A percentile compares a stretch with the other conserved stretches of the same genome.
These are phyloP conservation scores for Urechis unicinctus DNA, from an alignment of 2,888 invertebrate species.

Conservation along the genomic window DNA sequence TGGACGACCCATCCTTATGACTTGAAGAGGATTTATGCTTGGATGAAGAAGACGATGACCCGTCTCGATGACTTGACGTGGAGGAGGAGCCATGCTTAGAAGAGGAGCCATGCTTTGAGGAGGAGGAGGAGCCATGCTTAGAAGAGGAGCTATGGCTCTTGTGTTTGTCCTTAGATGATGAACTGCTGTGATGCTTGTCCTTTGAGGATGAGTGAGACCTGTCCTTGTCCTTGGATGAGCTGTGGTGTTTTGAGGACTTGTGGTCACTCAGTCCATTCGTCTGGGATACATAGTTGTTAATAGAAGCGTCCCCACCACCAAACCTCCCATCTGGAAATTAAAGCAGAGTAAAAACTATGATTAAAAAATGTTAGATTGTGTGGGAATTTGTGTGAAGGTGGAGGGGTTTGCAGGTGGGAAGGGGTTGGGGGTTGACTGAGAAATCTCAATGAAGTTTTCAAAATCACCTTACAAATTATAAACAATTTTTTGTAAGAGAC, in stretches of 20 bases:
- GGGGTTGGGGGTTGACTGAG: too few species aligned
- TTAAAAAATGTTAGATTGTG: too few species aligned
- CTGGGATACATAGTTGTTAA: too few species aligned
- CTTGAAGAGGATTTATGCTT: background rate
- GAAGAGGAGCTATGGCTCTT: constrained; percentile 17
- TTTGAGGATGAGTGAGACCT: constrained; percentile 14
- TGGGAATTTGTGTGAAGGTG: too few species aligned
- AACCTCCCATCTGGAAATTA: too few species aligned
- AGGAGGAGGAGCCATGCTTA: constrained; percentile 9
- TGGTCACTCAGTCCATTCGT: background rate
- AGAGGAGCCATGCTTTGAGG: constrained; percentile 18
- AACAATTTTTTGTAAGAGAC: too few species aligned
- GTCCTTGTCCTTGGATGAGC: background rate
- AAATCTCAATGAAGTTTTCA: too few species aligned
- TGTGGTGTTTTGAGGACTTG: background rate
- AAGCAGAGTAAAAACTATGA: too few species aligned
- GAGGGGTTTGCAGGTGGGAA: too few species aligned
- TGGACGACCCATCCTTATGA: background rate
- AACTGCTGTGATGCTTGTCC: constrained; percentile 24
- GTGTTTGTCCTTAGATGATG: constrained; percentile 11
- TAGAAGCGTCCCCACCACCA: too few species aligned
- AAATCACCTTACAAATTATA: too few species aligned
- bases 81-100: constrained; percentile 13
- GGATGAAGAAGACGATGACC: background rate
- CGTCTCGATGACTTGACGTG: background rate